Percentiles rank a stretch among this genome's conserved stretches.
Evolutionary conservation across 1,140 invertebrate species (phyloP).

Genomic region (Caenorhabditis tropicalis): DNA sequence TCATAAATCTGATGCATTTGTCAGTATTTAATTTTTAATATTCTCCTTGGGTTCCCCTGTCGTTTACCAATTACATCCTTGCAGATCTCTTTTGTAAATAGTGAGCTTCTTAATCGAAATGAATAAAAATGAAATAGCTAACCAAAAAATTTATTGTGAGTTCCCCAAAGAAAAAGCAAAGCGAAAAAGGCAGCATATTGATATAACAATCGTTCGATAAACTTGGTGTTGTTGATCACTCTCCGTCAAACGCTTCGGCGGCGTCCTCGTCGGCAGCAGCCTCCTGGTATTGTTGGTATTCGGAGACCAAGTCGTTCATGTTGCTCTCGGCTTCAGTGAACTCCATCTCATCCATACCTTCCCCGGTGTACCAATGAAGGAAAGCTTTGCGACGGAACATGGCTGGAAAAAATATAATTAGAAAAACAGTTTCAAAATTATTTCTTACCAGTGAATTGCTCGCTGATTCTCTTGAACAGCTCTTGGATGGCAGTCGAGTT

Average conservation of each 20-base stretch:
- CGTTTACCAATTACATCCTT: background rate
- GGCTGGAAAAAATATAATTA: conserved; percentile 71
- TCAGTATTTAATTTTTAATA: background rate
- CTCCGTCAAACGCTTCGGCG: conserved; percentile 38
- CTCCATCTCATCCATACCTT: conserved; percentile 77
- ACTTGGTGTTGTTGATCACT: background rate
- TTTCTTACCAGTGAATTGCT: conserved; percentile 77
- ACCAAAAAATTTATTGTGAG: background rate
- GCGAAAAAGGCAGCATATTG: background rate
- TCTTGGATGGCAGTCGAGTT: conserved; percentile 81
- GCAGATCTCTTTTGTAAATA: conserved; percentile 20
- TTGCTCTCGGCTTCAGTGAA: conserved; percentile 80
- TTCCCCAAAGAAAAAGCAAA: conserved; percentile 29
- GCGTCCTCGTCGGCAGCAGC: conserved; percentile 42
- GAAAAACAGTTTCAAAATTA: too few species aligned
- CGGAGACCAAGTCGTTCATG: conserved; percentile 81
- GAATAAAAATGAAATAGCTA: background rate
- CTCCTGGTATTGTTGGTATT: conserved; percentile 76
- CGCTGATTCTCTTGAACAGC: conserved; percentile 81
- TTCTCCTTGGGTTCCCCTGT: background rate
- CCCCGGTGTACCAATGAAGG: conserved; percentile 84
- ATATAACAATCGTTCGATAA: conserved; percentile 31
- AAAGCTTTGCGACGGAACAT: conserved; percentile 91
- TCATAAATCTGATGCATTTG: background rate
- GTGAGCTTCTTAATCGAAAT: too few species aligned